These are phyloP conservation scores for Ichneumon xanthorius DNA, from an alignment of 2,888 invertebrate genomes.

Conservation along the genomic window DNA sequence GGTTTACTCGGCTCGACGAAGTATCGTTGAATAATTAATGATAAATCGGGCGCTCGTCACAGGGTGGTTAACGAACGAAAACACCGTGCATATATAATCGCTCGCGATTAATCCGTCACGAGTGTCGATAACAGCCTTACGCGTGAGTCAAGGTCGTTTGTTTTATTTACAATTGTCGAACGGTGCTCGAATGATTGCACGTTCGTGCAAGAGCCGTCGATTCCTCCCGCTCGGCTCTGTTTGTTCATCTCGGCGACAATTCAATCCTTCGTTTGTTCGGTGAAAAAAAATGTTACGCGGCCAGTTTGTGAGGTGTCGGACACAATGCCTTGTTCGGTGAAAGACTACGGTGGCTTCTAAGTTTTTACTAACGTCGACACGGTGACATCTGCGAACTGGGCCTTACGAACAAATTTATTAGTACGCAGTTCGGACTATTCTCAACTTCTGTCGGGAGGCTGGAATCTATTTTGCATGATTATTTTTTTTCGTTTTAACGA, in stretches of 20 bases:
- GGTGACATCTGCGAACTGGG: background rate
- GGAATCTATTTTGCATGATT: constrained; percentile 5
- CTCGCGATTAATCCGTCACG: constrained; percentile 4
- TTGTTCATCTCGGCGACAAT: background rate
- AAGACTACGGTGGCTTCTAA: background rate
- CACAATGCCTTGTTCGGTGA: background rate
- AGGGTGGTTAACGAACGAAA: constrained; percentile 18
- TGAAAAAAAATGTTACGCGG: background rate
- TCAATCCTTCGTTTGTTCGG: constrained; percentile 29
- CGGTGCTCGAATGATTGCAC: constrained; percentile 19
- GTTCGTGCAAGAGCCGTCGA: constrained; percentile 4
- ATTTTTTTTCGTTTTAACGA: background rate
- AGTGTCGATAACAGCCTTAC: constrained; percentile 2
- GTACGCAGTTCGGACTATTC: background rate
- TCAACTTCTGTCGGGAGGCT: background rate
- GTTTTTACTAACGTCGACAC: background rate
- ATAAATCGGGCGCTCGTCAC: constrained; percentile 25
- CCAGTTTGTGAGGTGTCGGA: background rate
- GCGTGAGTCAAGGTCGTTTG: constrained; percentile 37
- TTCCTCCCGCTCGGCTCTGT: constrained; percentile 14
- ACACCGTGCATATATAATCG: constrained; percentile 33
- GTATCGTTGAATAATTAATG: constrained; percentile 29
- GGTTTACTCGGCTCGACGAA: constrained; percentile 54
- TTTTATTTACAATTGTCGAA: constrained; percentile 61
- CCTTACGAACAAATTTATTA: constrained; percentile 8